Conservation (phyloP, 2,888 invertebrate species). For the Melolontha melolontha region DNA sequence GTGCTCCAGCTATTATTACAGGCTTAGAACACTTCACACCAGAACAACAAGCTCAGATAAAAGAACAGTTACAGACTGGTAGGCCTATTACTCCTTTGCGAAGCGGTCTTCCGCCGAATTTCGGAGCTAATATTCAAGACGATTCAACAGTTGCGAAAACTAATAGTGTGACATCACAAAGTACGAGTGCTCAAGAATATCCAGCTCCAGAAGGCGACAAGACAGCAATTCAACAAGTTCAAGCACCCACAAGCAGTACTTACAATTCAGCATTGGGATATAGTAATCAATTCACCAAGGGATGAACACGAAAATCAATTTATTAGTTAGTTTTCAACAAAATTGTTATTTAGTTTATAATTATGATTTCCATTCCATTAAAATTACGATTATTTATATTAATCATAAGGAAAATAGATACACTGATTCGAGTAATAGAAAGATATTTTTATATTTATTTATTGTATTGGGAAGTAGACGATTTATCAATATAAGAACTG, state of each 20-base stretch:
- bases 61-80: conserved; percentile 56
- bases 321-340: background rate
- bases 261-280: conserved; percentile 42
- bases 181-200: conserved; percentile 39
- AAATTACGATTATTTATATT: background rate
- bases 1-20: conserved; percentile 61
- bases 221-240: conserved; percentile 14
- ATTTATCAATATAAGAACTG: too few species aligned
- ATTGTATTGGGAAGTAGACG: too few species aligned
- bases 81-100: conserved; percentile 37
- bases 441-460: too few species aligned
- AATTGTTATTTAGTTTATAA: conserved; percentile 39
- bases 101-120: conserved; percentile 29
- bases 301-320: conserved; percentile 47
- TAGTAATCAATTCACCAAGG: conserved; percentile 53
- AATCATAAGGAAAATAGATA: too few species aligned
- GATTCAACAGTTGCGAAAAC: background rate
- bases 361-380: background rate
- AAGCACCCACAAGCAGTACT: conserved; percentile 19
- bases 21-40: conserved; percentile 64
- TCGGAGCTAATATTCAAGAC: conserved; percentile 13
- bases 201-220: conserved; percentile 40
- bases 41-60: conserved; percentile 63
- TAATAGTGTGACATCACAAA: conserved; percentile 28
- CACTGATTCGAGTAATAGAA: too few species aligned